phyloP scores from a whole-genome alignment of 2,888 invertebrate genomes.

The Cheilosia urbana region DNA sequence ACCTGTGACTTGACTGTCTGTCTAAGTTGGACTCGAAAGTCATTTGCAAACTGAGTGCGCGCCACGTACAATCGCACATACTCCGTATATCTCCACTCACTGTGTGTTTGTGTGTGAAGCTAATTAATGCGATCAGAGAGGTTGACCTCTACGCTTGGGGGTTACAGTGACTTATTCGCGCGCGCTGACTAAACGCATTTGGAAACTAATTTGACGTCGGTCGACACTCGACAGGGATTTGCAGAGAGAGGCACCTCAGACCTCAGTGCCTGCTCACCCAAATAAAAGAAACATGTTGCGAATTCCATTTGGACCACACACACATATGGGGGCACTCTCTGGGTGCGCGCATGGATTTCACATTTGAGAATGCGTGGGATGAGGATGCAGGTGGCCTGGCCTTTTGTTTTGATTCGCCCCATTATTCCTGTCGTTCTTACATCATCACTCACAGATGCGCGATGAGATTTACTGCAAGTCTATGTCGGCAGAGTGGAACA shows the following conservation, averaged over 20 bases:
- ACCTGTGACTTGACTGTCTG: constrained; percentile 59
- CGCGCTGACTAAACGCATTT: constrained; percentile 55
- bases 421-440: constrained; percentile 63
- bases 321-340: not conserved
- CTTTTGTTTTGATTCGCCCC: constrained; percentile 68
- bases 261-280: constrained; percentile 19
- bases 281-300: constrained; percentile 55
- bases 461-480: constrained; percentile 66
- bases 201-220: constrained; percentile 61
- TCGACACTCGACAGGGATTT: constrained; percentile 14
- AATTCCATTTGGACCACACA: constrained; percentile 71
- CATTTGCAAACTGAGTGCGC: constrained; percentile 67
- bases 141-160: constrained; percentile 66
- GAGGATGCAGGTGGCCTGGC: constrained; percentile 75
- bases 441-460: constrained; percentile 71
- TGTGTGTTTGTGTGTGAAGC: constrained; percentile 26
- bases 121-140: constrained; percentile 72
- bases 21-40: constrained; percentile 57
- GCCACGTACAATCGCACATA: not conserved
- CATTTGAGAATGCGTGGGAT: constrained; percentile 69
- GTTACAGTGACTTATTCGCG: constrained; percentile 61
- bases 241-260: not conserved
- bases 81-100: not conserved
- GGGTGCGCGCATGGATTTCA: constrained; percentile 49
- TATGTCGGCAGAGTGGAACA: constrained; percentile 50